These are phyloP conservation scores for Galendromus occidentalis DNA, from an alignment of 1,140 invertebrate species.

Conservation along the genomic window DNA sequence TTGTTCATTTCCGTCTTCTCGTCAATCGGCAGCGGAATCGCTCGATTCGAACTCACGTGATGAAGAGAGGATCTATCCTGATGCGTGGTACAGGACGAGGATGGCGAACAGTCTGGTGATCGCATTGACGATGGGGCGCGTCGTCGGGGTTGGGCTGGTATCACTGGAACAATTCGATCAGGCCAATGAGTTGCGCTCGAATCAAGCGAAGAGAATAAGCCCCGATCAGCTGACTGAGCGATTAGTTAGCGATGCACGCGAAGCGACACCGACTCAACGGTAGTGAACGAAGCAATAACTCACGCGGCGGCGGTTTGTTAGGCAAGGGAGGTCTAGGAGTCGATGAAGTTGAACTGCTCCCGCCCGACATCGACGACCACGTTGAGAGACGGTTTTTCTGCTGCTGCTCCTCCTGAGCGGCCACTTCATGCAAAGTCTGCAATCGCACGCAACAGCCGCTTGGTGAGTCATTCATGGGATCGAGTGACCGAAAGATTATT, in stretches of 20 bases:
- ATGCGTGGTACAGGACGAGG: neutral
- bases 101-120: neutral
- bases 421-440: conserved; percentile 1
- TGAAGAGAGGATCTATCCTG: conserved; percentile 18
- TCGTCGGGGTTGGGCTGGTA: neutral
- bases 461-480: too few relatives aligned
- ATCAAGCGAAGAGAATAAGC: too few relatives aligned
- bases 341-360: conserved; percentile 7
- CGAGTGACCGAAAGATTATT: too few relatives aligned
- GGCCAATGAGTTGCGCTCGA: too few relatives aligned
- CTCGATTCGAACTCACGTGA: conserved; percentile 12
- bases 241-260: too few relatives aligned
- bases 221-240: too few relatives aligned
- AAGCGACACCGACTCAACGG: too few relatives aligned
- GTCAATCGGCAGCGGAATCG: too few relatives aligned
- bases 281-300: neutral
- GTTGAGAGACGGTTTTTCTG: conserved; percentile 5
- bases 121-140: conserved; percentile 1
- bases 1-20: too few relatives aligned
- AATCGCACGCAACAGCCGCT: too few relatives aligned
- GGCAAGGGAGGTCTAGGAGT: conserved; percentile 7
- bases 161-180: neutral
- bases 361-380: conserved; percentile 8
- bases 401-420: conserved; percentile 1
- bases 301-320: conserved; percentile 6